phyloP scores from a whole-genome alignment of 1,140 invertebrate species.

The Habropoda laboriosa region DNA sequence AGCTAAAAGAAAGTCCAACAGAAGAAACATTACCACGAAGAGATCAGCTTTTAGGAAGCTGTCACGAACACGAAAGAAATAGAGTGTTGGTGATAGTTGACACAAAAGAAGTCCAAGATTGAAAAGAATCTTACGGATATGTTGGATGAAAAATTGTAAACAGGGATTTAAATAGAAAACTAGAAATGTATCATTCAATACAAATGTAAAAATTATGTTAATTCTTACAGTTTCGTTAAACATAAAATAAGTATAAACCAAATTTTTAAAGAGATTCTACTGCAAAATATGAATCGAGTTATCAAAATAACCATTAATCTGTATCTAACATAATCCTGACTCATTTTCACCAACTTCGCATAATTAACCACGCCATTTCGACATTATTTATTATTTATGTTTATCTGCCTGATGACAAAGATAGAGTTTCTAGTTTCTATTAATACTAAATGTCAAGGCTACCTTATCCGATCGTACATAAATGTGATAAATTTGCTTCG shows the following conservation, averaged over 20 bases:
- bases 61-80: background rate
- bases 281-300: too few relatives aligned
- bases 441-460: constrained; percentile 1
- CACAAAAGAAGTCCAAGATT: background rate
- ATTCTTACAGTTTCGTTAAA: too few relatives aligned
- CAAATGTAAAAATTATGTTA: too few relatives aligned
- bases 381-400: background rate
- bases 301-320: too few relatives aligned
- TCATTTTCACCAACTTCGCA: background rate
- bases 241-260: too few relatives aligned
- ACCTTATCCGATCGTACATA: background rate
- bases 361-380: background rate
- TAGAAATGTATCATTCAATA: too few relatives aligned
- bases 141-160: background rate
- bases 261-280: too few relatives aligned
- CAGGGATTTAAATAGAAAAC: background rate
- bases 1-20: background rate
- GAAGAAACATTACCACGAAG: background rate
- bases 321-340: too few relatives aligned
- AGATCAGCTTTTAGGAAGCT: background rate
- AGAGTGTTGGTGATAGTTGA: background rate
- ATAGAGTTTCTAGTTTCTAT: background rate
- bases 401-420: background rate
- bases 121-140: background rate
- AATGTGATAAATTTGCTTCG: constrained; percentile 5